A percentile compares a stretch with the other conserved stretches of the same genome.
phyloP scores from a whole-genome alignment of 2,888 invertebrate genomes.

The Troilus luridus region DNA sequence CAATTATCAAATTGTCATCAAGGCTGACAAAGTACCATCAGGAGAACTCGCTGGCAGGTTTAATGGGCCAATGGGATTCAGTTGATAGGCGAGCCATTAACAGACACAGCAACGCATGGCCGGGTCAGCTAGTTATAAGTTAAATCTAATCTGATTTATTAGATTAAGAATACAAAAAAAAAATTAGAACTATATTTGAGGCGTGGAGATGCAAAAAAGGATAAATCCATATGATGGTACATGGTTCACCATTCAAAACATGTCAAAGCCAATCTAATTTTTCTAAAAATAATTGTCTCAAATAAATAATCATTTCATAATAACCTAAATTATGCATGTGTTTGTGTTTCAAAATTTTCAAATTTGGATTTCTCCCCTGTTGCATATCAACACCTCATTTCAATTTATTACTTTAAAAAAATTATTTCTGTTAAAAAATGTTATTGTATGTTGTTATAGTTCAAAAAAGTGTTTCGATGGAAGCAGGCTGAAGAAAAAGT shows the following conservation, averaged over 20 bases:
- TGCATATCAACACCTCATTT: too few relatives aligned
- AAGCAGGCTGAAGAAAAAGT: slow-evolving; percentile 60
- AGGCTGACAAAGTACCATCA: slow-evolving; percentile 39
- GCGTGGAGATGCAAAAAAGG: too few relatives aligned
- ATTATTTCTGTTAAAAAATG: not conserved
- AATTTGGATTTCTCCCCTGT: too few relatives aligned
- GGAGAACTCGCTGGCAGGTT: not conserved
- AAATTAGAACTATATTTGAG: not conserved
- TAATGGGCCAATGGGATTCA: not conserved
- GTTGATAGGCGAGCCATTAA: not conserved
- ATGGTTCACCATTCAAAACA: too few relatives aligned
- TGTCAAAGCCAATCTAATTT: too few relatives aligned
- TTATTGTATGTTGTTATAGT: slow-evolving; percentile 50
- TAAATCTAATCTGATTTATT: not conserved
- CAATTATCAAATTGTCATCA: slow-evolving; percentile 38
- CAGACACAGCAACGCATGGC: too few relatives aligned
- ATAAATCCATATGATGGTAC: too few relatives aligned
- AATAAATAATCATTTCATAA: too few relatives aligned
- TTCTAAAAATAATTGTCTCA: too few relatives aligned
- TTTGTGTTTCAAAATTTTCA: too few relatives aligned
- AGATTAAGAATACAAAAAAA: not conserved
- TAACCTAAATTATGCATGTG: too few relatives aligned
- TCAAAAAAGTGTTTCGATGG: slow-evolving; percentile 62
- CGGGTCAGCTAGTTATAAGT: not conserved
- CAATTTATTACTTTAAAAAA: too few relatives aligned